A percentile compares a stretch with the other conserved stretches of the same genome.
Conservation (phyloP, 2,113 vertebrate genomes). For the Ailuropoda melanoleuca region DNA sequence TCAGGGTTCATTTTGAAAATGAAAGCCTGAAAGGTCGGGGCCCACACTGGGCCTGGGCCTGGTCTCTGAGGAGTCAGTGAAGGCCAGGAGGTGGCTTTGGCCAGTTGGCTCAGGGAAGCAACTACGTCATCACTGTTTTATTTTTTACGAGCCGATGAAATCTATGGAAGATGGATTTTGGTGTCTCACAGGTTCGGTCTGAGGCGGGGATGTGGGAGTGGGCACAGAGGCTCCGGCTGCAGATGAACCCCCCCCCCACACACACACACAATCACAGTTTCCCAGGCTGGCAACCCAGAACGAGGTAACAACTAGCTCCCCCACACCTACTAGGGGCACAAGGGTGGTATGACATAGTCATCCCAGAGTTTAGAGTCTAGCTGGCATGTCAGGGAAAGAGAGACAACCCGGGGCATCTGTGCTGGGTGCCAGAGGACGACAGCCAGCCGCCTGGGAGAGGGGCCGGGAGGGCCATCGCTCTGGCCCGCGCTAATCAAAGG, state of each 20-base stretch:
- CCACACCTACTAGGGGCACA: not conserved
- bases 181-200: not conserved
- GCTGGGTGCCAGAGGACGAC: not conserved
- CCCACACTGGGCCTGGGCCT: slow-evolving; percentile 8
- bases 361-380: not conserved
- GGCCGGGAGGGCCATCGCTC: not conserved
- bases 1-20: slow-evolving; percentile 73
- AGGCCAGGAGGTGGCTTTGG: slow-evolving; percentile 10
- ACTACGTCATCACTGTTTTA: not conserved
- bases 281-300: not conserved
- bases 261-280: not conserved
- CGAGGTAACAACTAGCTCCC: not conserved
- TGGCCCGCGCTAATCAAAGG: not conserved
- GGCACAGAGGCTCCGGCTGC: not conserved
- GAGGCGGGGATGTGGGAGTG: not conserved
- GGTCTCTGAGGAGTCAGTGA: not conserved
- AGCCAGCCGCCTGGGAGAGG: not conserved
- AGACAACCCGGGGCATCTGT: not conserved
- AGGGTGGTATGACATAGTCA: not conserved
- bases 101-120: not conserved
- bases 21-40: slow-evolving; percentile 60
- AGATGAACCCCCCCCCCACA: not conserved
- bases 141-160: not conserved
- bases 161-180: not conserved
- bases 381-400: not conserved